Evolutionary conservation across 2,888 invertebrate genomes (phyloP).

Genomic region (Ichneumoninae sp.): DNA sequence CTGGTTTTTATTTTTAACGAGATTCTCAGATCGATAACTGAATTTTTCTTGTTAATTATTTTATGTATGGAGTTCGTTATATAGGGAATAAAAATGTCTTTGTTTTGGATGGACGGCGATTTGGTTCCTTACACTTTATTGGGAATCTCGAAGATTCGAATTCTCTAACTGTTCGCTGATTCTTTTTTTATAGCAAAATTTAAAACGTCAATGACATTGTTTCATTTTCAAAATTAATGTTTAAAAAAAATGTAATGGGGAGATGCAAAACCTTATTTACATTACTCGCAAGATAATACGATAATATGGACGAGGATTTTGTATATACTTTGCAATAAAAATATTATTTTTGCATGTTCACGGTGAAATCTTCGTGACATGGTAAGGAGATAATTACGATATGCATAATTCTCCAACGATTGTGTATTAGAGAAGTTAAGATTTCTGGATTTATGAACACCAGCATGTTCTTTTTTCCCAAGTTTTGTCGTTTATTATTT

Average conservation of each 20-base stretch:
- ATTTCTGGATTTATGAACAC: background rate
- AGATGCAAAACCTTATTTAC: background rate
- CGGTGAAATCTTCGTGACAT: background rate
- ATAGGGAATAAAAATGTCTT: background rate
- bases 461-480: background rate
- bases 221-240: background rate
- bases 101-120: background rate
- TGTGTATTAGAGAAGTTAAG: background rate
- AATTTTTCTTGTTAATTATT: background rate
- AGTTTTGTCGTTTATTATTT: background rate
- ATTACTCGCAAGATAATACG: background rate
- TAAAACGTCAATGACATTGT: background rate
- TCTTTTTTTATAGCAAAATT: background rate
- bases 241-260: background rate
- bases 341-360: background rate
- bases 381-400: background rate
- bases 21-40: background rate
- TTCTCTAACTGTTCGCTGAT: background rate
- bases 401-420: background rate
- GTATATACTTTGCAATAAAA: background rate
- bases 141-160: background rate
- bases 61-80: background rate
- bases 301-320: background rate
- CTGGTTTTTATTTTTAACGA: background rate
- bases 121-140: background rate